Conservation (phyloP, 2,797 vertebrate genomes). For the Rhabdophis nuchalis region DNA sequence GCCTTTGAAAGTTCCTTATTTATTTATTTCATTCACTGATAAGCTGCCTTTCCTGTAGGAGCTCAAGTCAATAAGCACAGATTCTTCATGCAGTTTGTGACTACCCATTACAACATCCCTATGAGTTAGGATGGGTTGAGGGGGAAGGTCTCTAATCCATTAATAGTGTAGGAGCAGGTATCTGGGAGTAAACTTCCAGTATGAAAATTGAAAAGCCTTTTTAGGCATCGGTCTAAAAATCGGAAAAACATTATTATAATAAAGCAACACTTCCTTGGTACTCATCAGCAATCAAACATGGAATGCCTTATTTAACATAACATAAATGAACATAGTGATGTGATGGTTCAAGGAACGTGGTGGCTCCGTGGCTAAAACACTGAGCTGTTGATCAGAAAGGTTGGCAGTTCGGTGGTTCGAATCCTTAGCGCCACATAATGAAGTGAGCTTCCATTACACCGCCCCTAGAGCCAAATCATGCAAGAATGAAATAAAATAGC, state of each 20-base stretch:
- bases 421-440: no score
- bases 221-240: neutral
- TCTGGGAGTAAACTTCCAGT: neutral
- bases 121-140: neutral
- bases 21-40: neutral
- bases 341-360: no score
- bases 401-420: no score
- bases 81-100: neutral
- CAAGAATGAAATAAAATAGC: neutral
- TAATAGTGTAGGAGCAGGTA: neutral
- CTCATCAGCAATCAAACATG: neutral
- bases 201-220: neutral
- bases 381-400: no score
- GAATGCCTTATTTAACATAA: neutral
- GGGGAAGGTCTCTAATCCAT: neutral
- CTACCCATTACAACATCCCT: neutral
- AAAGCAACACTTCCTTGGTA: neutral
- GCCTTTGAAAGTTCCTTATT: neutral
- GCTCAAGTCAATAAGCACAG: neutral
- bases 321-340: no score
- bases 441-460: no score
- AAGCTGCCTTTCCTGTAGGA: neutral
- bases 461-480: neutral
- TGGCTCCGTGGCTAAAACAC: no score
- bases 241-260: neutral